Conservation (phyloP, 2,113 vertebrate genomes). For the Anolis sagrei region DNA sequence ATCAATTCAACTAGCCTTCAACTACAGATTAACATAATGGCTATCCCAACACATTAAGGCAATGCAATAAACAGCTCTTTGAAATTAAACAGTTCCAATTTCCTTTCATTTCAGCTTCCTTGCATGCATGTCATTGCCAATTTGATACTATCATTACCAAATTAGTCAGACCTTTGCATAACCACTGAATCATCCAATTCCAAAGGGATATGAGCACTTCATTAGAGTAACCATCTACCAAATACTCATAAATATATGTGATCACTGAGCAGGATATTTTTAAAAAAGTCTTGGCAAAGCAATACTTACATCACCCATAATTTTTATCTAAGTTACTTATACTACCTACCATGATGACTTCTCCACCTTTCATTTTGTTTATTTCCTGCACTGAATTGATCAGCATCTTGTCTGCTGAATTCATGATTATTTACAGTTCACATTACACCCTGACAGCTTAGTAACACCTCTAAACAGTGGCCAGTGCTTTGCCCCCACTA, state of each 20-base stretch:
- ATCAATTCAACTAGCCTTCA: conserved; percentile 59
- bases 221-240: conserved; percentile 26
- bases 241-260: conserved; percentile 1
- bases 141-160: conserved; percentile 45
- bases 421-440: not conserved
- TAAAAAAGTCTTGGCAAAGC: not conserved
- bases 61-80: conserved; percentile 73
- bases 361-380: not conserved
- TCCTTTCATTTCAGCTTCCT: conserved; percentile 54
- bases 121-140: conserved; percentile 29
- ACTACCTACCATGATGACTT: not conserved
- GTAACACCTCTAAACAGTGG: not conserved
- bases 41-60: conserved; percentile 61
- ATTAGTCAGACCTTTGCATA: conserved; percentile 36
- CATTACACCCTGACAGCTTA: not conserved
- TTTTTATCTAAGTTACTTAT: not conserved
- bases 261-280: not conserved
- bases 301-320: not conserved
- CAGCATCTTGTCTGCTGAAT: not conserved
- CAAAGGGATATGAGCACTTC: not conserved
- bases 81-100: conserved; percentile 68
- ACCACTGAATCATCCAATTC: conserved; percentile 10
- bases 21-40: conserved; percentile 69
- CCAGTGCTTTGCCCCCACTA: not conserved
- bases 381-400: not conserved